phyloP scores from a whole-genome alignment of 2,888 invertebrate genomes.

The Ypsolopha sequella region DNA sequence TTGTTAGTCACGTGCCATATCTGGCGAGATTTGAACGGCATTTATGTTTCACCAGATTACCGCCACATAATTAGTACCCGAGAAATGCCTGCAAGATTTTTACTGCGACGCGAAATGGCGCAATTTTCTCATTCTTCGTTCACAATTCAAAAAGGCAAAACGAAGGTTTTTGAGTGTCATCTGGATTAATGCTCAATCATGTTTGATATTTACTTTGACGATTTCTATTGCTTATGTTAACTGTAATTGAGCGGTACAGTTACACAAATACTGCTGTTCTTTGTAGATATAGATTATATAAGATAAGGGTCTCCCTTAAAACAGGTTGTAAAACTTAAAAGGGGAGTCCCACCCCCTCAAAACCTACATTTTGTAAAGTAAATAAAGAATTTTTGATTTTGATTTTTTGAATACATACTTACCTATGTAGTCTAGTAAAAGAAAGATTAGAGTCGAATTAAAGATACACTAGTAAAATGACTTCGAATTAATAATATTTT shows the following conservation, averaged over 20 bases:
- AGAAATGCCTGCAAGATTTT: constrained; percentile 1
- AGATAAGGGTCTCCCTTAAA: too few species aligned
- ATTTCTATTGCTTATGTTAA: constrained; percentile 3
- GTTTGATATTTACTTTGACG: constrained; percentile 8
- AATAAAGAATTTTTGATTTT: too few species aligned
- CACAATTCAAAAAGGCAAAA: constrained; percentile 12
- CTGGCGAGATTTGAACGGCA: constrained; percentile 14
- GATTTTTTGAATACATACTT: background rate
- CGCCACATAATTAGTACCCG: constrained; percentile 1
- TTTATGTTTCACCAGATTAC: constrained; percentile 34
- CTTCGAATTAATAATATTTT: too few species aligned
- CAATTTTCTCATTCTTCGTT: constrained; percentile 5
- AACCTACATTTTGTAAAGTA: too few species aligned
- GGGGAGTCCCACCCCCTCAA: too few species aligned
- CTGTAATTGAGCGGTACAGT: background rate
- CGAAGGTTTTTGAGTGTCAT: constrained; percentile 7
- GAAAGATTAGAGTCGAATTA: too few species aligned
- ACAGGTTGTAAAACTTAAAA: too few species aligned
- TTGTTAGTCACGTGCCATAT: constrained; percentile 43
- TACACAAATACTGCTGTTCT: background rate
- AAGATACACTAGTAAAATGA: too few species aligned
- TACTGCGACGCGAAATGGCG: background rate
- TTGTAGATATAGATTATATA: background rate
- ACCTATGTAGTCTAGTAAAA: background rate
- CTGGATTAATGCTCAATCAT: constrained; percentile 18